phyloP scores from a whole-genome alignment of 2,797 vertebrate genomes.

The Cetoscarus ocellatus region DNA sequence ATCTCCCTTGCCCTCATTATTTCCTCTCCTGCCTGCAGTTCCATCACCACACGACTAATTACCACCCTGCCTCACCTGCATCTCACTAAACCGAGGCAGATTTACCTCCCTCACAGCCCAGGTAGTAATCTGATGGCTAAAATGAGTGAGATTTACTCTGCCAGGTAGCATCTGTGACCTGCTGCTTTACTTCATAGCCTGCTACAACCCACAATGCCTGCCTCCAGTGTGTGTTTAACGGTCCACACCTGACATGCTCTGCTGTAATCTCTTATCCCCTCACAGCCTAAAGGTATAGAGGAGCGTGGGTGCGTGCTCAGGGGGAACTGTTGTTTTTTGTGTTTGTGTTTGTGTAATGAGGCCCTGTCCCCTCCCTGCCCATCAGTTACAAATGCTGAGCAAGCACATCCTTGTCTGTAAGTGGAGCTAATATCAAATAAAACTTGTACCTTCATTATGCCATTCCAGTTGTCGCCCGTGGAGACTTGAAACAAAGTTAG shows the following conservation, averaged over 20 bases:
- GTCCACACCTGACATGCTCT: constrained; percentile 33
- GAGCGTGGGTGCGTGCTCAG: constrained; percentile 39
- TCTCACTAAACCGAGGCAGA: constrained; percentile 19
- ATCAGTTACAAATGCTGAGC: constrained; percentile 46
- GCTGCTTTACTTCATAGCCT: constrained; percentile 38
- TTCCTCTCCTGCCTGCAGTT: constrained; percentile 21
- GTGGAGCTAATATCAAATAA: constrained; percentile 45
- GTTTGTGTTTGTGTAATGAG: constrained; percentile 22
- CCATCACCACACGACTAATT: constrained; percentile 38
- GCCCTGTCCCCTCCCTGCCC: constrained; percentile 15
- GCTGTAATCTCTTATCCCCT: constrained; percentile 44
- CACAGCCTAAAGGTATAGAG: constrained; percentile 21
- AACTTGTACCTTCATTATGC: constrained; percentile 98
- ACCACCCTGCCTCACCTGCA: constrained; percentile 25
- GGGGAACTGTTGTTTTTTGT: constrained; percentile 26
- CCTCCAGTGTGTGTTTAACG: constrained; percentile 62
- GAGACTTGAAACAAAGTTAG: constrained; percentile 98
- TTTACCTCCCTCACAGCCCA: constrained; percentile 23
- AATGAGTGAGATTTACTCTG: constrained; percentile 51
- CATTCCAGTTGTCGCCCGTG: constrained; percentile 99
- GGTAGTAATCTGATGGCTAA: constrained; percentile 48
- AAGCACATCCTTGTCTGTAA: constrained; percentile 41
- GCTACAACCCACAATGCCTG: constrained; percentile 29
- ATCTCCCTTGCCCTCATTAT: constrained; percentile 36
- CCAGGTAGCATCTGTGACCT: constrained; percentile 45